Conservation (phyloP, 1,140 invertebrate genomes). For the Physella acuta region DNA sequence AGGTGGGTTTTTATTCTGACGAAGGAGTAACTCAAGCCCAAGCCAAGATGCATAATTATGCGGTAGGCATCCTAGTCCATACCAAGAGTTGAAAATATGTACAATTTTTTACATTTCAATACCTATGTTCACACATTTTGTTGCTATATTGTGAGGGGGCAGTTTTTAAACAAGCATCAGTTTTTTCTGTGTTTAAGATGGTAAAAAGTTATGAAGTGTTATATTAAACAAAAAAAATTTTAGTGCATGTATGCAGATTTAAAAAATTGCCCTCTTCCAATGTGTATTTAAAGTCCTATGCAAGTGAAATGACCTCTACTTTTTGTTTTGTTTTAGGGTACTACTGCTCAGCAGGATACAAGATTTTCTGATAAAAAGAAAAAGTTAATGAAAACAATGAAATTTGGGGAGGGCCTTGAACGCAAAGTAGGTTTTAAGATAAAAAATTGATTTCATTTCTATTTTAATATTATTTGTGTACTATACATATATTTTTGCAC, state of each 20-base stretch:
- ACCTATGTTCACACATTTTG: no score
- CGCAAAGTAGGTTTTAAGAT: conserved; percentile 71
- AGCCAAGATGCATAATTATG: conserved; percentile 22
- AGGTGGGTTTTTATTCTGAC: conserved; percentile 20
- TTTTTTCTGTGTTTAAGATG: no score
- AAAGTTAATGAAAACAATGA: conserved; percentile 97
- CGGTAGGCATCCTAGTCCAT: conserved; percentile 12
- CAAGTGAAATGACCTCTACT: no score
- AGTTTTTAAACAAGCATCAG: no score
- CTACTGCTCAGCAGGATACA: conserved; percentile 96
- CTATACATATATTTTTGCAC: no score
- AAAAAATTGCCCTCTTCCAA: no score
- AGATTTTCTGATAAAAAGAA: conserved; percentile 99
- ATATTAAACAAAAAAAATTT: no score
- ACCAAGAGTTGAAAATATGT: not conserved
- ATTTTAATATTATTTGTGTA: not conserved
- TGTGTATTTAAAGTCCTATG: no score
- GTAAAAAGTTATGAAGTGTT: no score
- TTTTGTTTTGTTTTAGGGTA: conserved; percentile 72
- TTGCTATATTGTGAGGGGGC: no score
- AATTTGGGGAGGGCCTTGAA: conserved; percentile 88
- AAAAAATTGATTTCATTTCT: not conserved
- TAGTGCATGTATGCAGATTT: no score
- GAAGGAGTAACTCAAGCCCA: conserved; percentile 15
- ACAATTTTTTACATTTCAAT: no score